Conservation (phyloP, 1,140 invertebrate genomes). For the Oppia nitens region DNA sequence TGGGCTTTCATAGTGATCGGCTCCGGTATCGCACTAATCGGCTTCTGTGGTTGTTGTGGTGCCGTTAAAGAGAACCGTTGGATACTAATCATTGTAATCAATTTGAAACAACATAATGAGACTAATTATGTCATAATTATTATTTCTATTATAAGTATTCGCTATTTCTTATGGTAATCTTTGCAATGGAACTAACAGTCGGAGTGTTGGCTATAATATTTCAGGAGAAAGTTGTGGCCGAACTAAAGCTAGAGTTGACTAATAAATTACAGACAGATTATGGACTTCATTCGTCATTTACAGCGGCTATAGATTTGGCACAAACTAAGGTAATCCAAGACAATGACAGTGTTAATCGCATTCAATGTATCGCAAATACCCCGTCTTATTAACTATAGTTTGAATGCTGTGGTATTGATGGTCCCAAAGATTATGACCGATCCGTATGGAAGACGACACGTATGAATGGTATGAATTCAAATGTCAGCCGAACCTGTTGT, state of each 20-base stretch:
- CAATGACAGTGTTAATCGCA: not conserved
- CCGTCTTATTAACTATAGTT: constrained; percentile 37
- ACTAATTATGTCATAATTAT: not conserved
- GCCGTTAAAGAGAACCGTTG: constrained; percentile 34
- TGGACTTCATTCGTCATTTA: constrained; percentile 52
- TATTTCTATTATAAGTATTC: constrained; percentile 44
- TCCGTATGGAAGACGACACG: constrained; percentile 43
- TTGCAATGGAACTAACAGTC: constrained; percentile 49
- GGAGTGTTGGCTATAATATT: constrained; percentile 55
- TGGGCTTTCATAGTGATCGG: constrained; percentile 34
- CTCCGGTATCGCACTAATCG: constrained; percentile 32
- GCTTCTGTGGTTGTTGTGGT: constrained; percentile 37
- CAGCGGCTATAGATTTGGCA: constrained; percentile 55
- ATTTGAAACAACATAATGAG: constrained; percentile 4
- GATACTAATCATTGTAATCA: constrained; percentile 34
- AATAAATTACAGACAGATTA: constrained; percentile 53
- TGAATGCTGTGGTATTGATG: constrained; percentile 62
- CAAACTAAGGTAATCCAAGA: constrained; percentile 39
- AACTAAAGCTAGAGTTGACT: constrained; percentile 44
- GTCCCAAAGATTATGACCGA: constrained; percentile 58
- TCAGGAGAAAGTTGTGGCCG: constrained; percentile 54
- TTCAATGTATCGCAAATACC: not conserved
- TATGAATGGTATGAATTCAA: constrained; percentile 14
- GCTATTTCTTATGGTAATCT: constrained; percentile 44
- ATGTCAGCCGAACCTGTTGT: constrained; percentile 61